These are phyloP conservation scores for Tenthredo mesomela DNA, from an alignment of 2,888 invertebrate species.

Conservation along the genomic window DNA sequence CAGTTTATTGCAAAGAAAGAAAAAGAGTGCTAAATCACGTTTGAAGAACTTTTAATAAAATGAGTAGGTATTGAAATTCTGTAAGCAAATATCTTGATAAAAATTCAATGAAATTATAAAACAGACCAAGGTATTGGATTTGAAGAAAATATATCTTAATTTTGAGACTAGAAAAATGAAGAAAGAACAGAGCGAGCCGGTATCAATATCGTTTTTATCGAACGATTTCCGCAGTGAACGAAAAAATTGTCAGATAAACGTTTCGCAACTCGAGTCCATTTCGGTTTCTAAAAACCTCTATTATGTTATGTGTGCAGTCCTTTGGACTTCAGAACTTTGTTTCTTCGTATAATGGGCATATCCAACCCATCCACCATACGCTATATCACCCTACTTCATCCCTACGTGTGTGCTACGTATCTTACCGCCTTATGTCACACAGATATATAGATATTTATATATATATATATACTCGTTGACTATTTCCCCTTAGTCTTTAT, in stretches of 20 bases:
- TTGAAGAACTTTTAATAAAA: not conserved
- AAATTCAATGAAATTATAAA: not conserved
- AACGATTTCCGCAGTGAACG: not conserved
- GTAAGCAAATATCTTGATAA: not conserved
- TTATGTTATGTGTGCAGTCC: not conserved
- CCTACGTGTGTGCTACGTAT: not conserved
- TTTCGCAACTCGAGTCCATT: not conserved
- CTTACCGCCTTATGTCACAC: not conserved
- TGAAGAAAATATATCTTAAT: not conserved
- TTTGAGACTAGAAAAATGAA: not conserved
- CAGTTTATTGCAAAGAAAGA: not conserved
- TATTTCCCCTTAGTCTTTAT: constrained; percentile 22
- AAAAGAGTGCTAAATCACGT: not conserved
- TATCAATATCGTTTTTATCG: not conserved
- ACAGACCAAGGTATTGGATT: not conserved
- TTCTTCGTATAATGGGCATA: not conserved
- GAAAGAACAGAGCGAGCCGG: not conserved
- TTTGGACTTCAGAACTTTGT: not conserved
- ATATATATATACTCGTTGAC: not conserved
- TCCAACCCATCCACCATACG: constrained; percentile 5
- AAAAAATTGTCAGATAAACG: constrained; percentile 12
- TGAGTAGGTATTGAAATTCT: not conserved
- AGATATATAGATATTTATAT: not conserved
- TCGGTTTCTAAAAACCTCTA: not conserved
- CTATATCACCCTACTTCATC: not conserved